These are phyloP conservation scores for Falcaria lacertinaria DNA, from an alignment of 2,888 invertebrate species.

Conservation along the genomic window DNA sequence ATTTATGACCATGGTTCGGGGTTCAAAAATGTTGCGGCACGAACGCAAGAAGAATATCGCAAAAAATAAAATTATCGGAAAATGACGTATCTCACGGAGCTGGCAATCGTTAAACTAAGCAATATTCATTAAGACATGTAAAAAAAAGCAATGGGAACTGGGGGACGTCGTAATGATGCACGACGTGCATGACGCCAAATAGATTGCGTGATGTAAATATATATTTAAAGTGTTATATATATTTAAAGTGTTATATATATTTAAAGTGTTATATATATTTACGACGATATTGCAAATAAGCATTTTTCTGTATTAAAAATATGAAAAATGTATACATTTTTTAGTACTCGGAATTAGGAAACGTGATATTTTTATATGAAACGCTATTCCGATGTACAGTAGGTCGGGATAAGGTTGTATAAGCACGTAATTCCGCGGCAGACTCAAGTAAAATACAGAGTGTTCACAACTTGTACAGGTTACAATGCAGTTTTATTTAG, in stretches of 20 bases:
- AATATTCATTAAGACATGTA: conserved; percentile 1
- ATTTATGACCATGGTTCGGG: conserved; percentile 2
- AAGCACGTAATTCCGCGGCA: too few species aligned
- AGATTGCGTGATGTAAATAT: conserved; percentile 2
- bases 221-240: conserved; percentile 5
- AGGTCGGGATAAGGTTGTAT: too few species aligned
- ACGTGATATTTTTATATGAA: too few species aligned
- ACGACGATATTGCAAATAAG: too few species aligned
- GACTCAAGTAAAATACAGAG: too few species aligned
- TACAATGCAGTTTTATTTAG: too few species aligned
- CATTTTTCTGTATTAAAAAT: too few species aligned
- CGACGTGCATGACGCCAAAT: conserved; percentile 2
- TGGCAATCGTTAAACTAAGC: not conserved
- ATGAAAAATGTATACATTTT: too few species aligned
- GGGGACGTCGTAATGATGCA: conserved; percentile 1
- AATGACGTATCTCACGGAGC: not conserved
- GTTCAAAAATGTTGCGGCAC: conserved; percentile 2
- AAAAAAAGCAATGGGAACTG: conserved; percentile 1
- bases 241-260: not conserved
- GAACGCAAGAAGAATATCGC: not conserved
- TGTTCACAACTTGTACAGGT: too few species aligned
- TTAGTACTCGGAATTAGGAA: too few species aligned
- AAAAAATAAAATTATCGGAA: not conserved
- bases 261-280: not conserved
- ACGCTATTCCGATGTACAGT: too few species aligned